Base-by-base conservation (phyloP, 2,797 vertebrate genomes). In the Hippoglossus hippoglossus region DNA sequence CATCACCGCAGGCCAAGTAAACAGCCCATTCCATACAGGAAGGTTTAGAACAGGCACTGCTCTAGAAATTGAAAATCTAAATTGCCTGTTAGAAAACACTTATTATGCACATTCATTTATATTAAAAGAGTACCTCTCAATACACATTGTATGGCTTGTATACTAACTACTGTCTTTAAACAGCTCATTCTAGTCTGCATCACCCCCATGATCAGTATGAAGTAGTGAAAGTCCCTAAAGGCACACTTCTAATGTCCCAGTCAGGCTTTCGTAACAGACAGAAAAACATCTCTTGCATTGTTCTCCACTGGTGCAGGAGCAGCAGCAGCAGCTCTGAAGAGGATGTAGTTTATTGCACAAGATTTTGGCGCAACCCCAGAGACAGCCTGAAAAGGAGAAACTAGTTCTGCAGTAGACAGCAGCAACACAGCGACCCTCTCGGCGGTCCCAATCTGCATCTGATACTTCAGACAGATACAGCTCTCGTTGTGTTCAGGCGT, bases 281-380 rank as follows among this genome's bases (percentile, higher is more conserved):
- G 58, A 76, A 74, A 13, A 74, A 71, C 58, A 6, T 24, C 15
- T 66, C 78, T 62, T 87, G 53, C 73, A 77, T 79, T 81, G 82
- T 83, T 83, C 83, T 73, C 60, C 71, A 68, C 77, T 79, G 62
- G 70, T 82, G 59, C 65, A 75, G 5, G 66, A 83, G 59, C 67
- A 80, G 71, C 72, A 80, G 71, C 72, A 46, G 73, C 77, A 76
- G 63, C 44, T 31, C 69, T 71, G 86, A 92, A 92, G 89, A 91
- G 90, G 91, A 93, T 91, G 88, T 90, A 75, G 77, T 82, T 77
- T 78, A 78, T 92, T 93, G 84, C 83, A 63, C 87, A 92, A 90
- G 71, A 15, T 19, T 66, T 79, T 80, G 74, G 77, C 57, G 25
- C 66, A 77, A 73, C 59, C 12, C 71, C 80, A 77, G 63, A 77